Evolutionary conservation across 2,113 vertebrate genomes (phyloP).

Genomic region (Pimephales promelas): DNA sequence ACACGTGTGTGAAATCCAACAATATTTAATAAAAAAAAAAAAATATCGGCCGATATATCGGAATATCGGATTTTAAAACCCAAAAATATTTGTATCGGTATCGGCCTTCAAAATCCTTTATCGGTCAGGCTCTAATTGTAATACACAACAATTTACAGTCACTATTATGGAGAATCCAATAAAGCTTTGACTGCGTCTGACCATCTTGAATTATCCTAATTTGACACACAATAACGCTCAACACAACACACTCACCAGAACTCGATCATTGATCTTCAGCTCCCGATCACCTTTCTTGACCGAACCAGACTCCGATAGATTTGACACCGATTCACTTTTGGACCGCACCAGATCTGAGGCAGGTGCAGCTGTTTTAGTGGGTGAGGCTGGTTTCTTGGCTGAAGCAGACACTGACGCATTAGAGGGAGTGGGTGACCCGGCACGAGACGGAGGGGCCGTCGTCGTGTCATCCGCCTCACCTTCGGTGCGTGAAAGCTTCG

Average conservation of each 20-base stretch:
- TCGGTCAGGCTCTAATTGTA: too few relatives aligned
- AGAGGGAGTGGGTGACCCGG: slow-evolving; percentile 84
- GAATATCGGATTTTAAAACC: too few relatives aligned
- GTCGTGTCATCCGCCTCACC: slow-evolving; percentile 87
- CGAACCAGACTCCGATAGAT: slow-evolving; percentile 92
- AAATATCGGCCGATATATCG: too few relatives aligned
- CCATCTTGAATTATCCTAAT: neutral
- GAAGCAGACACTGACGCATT: slow-evolving; percentile 55
- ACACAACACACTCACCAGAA: slow-evolving; percentile 82
- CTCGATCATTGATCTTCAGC: slow-evolving; percentile 92
- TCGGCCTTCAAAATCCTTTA: too few relatives aligned
- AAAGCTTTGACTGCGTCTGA: neutral
- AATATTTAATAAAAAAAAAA: too few relatives aligned
- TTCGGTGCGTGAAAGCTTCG: slow-evolving; percentile 88
- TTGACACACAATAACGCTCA: neutral
- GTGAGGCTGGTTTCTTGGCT: slow-evolving; percentile 65
- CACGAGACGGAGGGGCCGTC: slow-evolving; percentile 75
- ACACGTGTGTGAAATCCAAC: too few relatives aligned
- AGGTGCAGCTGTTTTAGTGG: slow-evolving; percentile 64
- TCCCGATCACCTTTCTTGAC: slow-evolving; percentile 96
- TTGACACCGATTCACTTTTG: slow-evolving; percentile 92
- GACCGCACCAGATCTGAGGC: slow-evolving; percentile 86
- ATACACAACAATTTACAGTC: too few relatives aligned
- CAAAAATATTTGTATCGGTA: too few relatives aligned
- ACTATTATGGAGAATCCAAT: too few relatives aligned